Evolutionary conservation across 2,888 invertebrate species (phyloP), one percentile per base, ranked within the genome.

Genomic region (Eledona agricola): DNA sequence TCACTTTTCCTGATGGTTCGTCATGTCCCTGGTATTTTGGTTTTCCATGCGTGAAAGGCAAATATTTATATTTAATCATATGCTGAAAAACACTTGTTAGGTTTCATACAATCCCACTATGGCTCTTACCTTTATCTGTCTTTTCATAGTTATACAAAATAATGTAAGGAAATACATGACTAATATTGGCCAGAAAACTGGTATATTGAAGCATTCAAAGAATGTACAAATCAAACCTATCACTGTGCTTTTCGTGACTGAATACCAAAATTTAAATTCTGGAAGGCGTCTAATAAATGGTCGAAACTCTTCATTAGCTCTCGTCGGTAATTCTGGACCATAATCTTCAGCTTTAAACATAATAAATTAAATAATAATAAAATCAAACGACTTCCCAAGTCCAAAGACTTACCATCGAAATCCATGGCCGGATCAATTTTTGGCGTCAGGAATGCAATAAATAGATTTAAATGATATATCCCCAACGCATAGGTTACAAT

Each of bases 131-230:
- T 91, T 97, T 71, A 99, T 99, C 83, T 99, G 99, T 72, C 97
- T 87, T 80, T 98, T 99, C 98, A 99, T 98, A 51, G 99, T 99
- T 74, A 99, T 93, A 79, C 94, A 92, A 80, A 98, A 94, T 65
- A 99, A 81, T 51, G 97, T 95, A 74, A 99, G 92, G 80, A 99
- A 99, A 81, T 99, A 99, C 92, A 99, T 94, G 70, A 99, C 96
- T 76, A 99, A 84, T 71, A 99, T 99, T 54, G 99, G 99, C 99
- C 99, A 99, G 80, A 99, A 99, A 70, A 99, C 99, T 73, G 99
- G 99, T 77, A 99, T 90, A 82, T 99, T 96, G 79, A 98, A 96
- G 69, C 91, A 89, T 72, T 98, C 96, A 76, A 99, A 96, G 78
- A 96, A 92, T 53, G 99, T 99, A 80, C 96, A 96, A 63, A 87